phyloP scores from a whole-genome alignment of 2,797 vertebrate species.

The Pantherophis alleghaniensis region DNA sequence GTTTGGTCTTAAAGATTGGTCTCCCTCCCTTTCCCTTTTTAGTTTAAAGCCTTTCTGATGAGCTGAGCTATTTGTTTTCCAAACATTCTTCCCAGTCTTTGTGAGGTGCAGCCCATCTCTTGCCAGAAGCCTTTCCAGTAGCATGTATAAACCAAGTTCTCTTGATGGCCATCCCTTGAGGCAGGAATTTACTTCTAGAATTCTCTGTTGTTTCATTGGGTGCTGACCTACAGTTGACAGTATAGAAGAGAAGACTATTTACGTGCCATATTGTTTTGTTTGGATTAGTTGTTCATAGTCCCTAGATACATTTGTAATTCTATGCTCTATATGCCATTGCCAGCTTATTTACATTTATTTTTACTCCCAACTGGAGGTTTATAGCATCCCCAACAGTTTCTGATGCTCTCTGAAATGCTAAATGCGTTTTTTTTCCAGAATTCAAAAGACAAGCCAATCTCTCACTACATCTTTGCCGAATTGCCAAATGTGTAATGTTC shows the following conservation, averaged over 20 bases:
- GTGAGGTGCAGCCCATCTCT: background rate
- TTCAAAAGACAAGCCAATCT: background rate
- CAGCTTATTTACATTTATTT: background rate
- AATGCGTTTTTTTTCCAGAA: background rate
- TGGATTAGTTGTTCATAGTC: background rate
- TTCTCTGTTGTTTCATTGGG: background rate
- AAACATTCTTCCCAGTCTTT: background rate
- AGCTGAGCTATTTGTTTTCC: background rate
- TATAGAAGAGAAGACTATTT: background rate
- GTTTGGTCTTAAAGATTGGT: background rate
- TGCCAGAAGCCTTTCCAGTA: background rate
- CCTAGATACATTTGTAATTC: background rate
- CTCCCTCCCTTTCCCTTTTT: background rate
- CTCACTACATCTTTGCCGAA: background rate
- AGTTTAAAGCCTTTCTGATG: background rate
- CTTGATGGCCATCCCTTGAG: background rate
- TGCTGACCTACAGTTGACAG: background rate
- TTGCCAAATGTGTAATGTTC: background rate
- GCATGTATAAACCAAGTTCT: background rate
- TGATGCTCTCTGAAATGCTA: background rate
- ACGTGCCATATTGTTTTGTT: background rate
- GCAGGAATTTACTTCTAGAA: background rate
- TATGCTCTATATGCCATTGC: background rate
- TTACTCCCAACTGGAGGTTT: background rate
- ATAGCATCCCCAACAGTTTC: background rate